Base-by-base conservation (phyloP, 2,888 invertebrate genomes). In the Campoplex capitator region DNA sequence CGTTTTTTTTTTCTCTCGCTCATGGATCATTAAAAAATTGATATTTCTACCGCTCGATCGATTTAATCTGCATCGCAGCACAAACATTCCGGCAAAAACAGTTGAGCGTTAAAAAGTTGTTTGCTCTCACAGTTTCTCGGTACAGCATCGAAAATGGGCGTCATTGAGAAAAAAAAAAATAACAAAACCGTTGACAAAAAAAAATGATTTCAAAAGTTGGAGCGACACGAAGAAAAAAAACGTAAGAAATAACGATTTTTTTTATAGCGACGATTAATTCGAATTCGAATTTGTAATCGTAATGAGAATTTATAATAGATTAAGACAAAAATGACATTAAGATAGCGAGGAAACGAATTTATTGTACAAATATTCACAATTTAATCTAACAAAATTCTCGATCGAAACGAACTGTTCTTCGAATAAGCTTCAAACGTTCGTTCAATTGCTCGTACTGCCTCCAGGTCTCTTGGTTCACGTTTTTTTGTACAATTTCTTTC, bases 1-100 rank as follows among this genome's bases (percentile, higher is more conserved):
- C 58, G n/a, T 42, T 45, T 65, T 65, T 45, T 45, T 42, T 71
- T 73, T 70, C 38, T 23, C 7, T 42, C 51, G 32, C 23, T 78
- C n/a, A 86, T 86, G 48, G 86, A 84, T 84, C 86, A 68, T 86
- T 76, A 77, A 83, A 65, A 42, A 68, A 77, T 84, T 67, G 71
- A 80, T 79, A 83, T 78, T 71, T n/a, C 45, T 3, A 74, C 45
- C 23, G 35, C 35, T 65, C 45, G 82, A 58, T 82, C 67, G 65
- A 75, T 82, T 56, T 11, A 42, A 77, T 58, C 70, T 18, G 68
- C 23, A 32, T 13, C 32, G 51, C 42, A 35, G 23, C 18, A 70
- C 56, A 74, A 74, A 38, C 75, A 58, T 28, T 4, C 18, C 35
- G 23, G 32, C n/a, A 28, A n/a, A 51, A 54, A 18, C 38, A 23